phyloP scores from a whole-genome alignment of 1,140 invertebrate species.

The Drosophila pruinosa region DNA sequence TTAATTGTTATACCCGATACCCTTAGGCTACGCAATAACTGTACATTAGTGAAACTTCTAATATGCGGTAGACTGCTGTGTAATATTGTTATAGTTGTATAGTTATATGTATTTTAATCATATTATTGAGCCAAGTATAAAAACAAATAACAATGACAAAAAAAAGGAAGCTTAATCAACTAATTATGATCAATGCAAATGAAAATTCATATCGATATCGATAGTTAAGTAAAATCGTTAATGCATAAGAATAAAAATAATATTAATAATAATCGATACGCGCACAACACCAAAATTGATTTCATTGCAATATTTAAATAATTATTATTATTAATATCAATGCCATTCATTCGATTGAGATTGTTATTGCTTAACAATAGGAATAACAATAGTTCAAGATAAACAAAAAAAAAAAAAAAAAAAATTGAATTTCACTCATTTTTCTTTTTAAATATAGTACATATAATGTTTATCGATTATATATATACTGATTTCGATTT shows the following conservation, averaged over 20 bases:
- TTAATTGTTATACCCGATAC: too few species aligned
- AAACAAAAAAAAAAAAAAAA: conserved; percentile 37
- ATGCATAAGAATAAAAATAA: conserved; percentile 23
- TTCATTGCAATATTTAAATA: conserved; percentile 24
- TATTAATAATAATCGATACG: conserved; percentile 23
- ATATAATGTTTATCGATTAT: conserved; percentile 23
- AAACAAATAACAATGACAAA: conserved; percentile 75
- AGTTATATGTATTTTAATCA: conserved; percentile 45
- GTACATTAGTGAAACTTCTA: too few species aligned
- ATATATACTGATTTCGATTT: conserved; percentile 8
- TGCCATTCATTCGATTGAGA: conserved; percentile 6
- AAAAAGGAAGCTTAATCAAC: conserved; percentile 44
- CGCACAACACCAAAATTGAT: conserved; percentile 63
- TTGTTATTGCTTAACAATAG: conserved; percentile 33
- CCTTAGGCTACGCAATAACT: too few species aligned
- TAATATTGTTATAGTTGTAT: conserved; percentile 13
- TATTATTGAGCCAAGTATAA: conserved; percentile 72
- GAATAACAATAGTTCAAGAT: conserved; percentile 52
- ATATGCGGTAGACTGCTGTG: too few species aligned
- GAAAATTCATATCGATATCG: conserved; percentile 25
- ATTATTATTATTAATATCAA: conserved; percentile 33
- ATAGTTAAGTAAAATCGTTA: conserved; percentile 35
- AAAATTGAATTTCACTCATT: conserved; percentile 11
- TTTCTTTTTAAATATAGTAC: conserved; percentile 46
- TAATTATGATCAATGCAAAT: conserved; percentile 41